Conservation (phyloP, 2,797 vertebrate species). For the Chrysocyon brachyurus region DNA sequence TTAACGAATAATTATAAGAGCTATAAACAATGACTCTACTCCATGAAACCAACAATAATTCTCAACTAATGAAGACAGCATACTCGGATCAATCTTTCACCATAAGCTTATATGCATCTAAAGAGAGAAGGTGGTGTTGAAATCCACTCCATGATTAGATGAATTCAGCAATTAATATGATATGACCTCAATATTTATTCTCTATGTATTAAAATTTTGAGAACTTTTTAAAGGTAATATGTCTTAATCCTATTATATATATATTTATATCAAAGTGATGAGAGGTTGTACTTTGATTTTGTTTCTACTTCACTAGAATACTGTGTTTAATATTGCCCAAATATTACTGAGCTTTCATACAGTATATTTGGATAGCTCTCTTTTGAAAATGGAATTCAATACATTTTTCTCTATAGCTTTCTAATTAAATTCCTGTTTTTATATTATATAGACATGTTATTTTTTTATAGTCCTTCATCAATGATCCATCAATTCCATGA, state of each 20-base stretch:
- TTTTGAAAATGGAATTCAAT: background rate
- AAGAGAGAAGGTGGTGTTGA: background rate
- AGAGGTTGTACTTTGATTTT: background rate
- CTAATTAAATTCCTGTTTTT: conserved; percentile 38
- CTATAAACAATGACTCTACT: background rate
- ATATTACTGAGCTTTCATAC: background rate
- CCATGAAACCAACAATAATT: background rate
- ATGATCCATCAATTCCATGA: background rate
- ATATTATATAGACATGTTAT: background rate
- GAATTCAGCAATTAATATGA: background rate
- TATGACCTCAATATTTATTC: background rate
- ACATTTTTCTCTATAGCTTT: conserved; percentile 13
- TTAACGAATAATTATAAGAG: background rate
- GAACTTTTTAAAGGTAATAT: background rate
- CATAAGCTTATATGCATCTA: background rate
- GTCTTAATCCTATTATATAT: background rate
- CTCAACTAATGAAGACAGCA: background rate
- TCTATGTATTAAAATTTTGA: background rate
- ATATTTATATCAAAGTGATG: background rate
- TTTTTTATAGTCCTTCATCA: background rate
- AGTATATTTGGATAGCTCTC: background rate
- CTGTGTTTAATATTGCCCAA: background rate
- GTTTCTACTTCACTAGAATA: background rate
- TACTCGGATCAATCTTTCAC: background rate
- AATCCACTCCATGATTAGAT: background rate